Conservation (phyloP, 2,888 invertebrate genomes). For the Melipona beecheii region DNA sequence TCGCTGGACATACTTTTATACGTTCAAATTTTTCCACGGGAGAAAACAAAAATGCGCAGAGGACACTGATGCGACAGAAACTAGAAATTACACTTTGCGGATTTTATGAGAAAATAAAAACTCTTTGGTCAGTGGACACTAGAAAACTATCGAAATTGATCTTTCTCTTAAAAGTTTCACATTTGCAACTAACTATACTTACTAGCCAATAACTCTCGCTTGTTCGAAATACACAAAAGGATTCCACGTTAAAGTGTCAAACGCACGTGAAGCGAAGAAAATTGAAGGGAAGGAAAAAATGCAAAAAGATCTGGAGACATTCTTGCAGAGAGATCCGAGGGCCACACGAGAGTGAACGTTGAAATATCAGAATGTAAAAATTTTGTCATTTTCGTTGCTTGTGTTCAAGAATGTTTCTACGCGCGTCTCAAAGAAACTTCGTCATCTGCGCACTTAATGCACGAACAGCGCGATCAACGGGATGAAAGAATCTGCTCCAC, state of each 20-base stretch:
- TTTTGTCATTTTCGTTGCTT: slow-evolving; percentile 14
- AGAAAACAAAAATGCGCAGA: too few relatives aligned
- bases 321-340: neutral
- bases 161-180: neutral
- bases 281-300: neutral
- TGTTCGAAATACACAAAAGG: neutral
- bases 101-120: too few relatives aligned
- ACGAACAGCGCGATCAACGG: neutral
- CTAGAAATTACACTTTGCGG: neutral
- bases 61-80: neutral
- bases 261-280: neutral
- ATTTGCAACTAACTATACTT: neutral
- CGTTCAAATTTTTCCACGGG: neutral
- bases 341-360: neutral
- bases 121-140: too few relatives aligned
- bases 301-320: neutral
- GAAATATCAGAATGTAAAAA: slow-evolving; percentile 1
- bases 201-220: too few relatives aligned
- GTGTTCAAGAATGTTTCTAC: neutral
- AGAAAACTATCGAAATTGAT: neutral
- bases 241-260: neutral
- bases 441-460: slow-evolving; percentile 30
- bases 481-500: neutral
- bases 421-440: slow-evolving; percentile 9
- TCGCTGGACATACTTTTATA: neutral